Evolutionary conservation across 2,888 invertebrate species (phyloP).

Genomic region (Heliconius sara): DNA sequence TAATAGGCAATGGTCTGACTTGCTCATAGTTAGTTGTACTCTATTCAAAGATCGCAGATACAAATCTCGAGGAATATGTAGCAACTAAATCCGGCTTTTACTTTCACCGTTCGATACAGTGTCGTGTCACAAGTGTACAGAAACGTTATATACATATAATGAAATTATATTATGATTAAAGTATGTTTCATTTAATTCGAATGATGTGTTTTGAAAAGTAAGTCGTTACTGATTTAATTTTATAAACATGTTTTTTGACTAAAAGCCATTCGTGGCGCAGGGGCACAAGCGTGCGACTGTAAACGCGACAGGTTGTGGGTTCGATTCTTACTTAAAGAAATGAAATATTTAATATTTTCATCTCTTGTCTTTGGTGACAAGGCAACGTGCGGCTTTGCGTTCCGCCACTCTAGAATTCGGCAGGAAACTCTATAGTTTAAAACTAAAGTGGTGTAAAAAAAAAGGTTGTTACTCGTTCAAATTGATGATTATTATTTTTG

Average conservation of each 20-base stretch:
- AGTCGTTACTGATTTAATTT: too few species aligned
- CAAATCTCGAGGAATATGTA: slow-evolving; percentile 5
- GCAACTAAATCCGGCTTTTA: background rate
- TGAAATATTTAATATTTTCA: too few species aligned
- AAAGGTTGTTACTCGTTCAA: background rate
- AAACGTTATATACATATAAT: background rate
- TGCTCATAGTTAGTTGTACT: background rate
- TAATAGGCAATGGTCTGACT: background rate
- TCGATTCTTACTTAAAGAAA: too few species aligned
- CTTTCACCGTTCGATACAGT: slow-evolving; percentile 3
- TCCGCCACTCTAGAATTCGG: too few species aligned
- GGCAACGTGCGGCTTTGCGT: too few species aligned
- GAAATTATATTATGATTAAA: background rate
- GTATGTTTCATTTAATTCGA: background rate
- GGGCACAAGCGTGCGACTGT: too few species aligned
- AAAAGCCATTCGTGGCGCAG: too few species aligned
- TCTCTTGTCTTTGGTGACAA: too few species aligned
- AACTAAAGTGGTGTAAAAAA: background rate
- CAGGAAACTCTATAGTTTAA: too few species aligned
- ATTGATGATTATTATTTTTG: background rate
- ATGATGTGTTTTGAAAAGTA: background rate
- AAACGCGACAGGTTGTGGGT: too few species aligned
- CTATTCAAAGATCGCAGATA: background rate
- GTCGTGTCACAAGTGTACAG: background rate
- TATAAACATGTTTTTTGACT: too few species aligned